A percentile compares a stretch with the other conserved stretches of the same genome.
Conservation (phyloP, 2,797 vertebrate species). For the Mareca penelope region DNA sequence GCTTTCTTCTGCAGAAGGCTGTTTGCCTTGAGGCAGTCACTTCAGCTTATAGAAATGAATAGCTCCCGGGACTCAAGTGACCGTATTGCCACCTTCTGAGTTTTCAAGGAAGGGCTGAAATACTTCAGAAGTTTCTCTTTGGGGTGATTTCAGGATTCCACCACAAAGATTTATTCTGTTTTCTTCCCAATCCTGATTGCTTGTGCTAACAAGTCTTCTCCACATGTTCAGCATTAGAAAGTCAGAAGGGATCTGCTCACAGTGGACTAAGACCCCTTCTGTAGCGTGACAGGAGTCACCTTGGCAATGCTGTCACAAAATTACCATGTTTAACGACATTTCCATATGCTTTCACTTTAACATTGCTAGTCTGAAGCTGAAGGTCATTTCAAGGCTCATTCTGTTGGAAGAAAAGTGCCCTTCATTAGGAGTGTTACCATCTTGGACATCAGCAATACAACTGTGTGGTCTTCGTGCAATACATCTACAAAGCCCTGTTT, state of each 20-base stretch:
- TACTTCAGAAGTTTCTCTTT: not conserved
- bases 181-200: not conserved
- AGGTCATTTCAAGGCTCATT: not conserved
- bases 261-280: not conserved
- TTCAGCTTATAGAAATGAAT: not conserved
- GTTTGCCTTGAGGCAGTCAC: not conserved
- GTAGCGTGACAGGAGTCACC: not conserved
- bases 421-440: not conserved
- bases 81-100: not conserved
- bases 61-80: not conserved
- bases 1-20: not conserved
- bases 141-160: not conserved
- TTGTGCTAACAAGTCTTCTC: not conserved
- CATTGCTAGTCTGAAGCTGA: not conserved
- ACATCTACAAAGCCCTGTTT: not conserved
- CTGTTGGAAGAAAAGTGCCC: not conserved
- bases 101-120: not conserved
- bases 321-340: not conserved
- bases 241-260: not conserved
- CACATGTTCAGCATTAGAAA: not conserved
- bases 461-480: not conserved
- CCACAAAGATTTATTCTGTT: not conserved
- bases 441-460: not conserved
- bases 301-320: not conserved
- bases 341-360: not conserved